Base-by-base conservation (phyloP, 2,113 vertebrate species). In the Oryzias curvinotus region DNA sequence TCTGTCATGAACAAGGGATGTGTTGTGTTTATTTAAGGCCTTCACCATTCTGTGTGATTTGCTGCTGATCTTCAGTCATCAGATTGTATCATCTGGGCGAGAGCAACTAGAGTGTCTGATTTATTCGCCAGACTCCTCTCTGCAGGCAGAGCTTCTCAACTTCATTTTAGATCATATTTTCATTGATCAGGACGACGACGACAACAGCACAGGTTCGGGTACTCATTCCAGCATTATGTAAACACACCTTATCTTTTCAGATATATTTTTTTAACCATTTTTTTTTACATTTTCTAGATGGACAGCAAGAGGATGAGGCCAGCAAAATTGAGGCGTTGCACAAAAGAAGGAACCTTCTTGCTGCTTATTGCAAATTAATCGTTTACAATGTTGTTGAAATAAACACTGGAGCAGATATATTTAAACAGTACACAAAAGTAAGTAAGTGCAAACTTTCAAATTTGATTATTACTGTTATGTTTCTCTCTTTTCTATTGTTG, bases 341-440 rank as follows among this genome's bases (percentile, higher is more conserved):
- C 88, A 98, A 96, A 86, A 92, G 96, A 81, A 93, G 96, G 88
- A 98, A 98, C 75, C 93, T 98, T 45, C 93, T 98, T 67, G 96
- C 96, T 76, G 96, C 95, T 63, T 98, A 95, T 89, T 98, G 96
- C 89, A 98, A 98, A 86, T 92, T 98, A 68, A 98, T 98, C 88
- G 91, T 97, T 73, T 98, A 96, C 89, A 96, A 94, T 78, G 96
- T 98, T 82, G 95, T 98, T 87, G 96, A 98, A 87, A 98, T 98
- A 87, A 95, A 95, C 83, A 96, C 94, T 30, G 96, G 94, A 68
- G 96, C 96, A 5, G 96, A 98, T 82, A 95, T 98, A 90, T 98
- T 98, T 85, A 98, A 98, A 86, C 96, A 98, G 90, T 98, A 98
- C 71, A 98, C 98, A 96, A 95, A 95, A 94, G 96, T 98, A 91